Evolutionary conservation across 2,113 vertebrate species (phyloP), one percentile per base, ranked within the genome.

Genomic region (Pardalotus punctatus): DNA sequence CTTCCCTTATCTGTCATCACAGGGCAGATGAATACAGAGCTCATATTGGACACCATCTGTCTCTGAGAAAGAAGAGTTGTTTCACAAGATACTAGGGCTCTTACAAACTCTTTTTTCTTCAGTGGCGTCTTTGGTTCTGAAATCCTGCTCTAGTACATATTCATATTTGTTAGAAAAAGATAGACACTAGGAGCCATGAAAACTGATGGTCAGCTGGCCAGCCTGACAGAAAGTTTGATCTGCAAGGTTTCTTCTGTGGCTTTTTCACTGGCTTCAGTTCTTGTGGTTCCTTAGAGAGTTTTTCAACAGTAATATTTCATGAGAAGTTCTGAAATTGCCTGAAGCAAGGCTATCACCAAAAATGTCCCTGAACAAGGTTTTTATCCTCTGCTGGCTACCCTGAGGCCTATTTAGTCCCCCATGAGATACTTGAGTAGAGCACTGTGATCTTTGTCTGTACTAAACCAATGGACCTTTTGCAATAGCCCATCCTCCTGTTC

Each of bases 1-100:
- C 94, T 97, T 97, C 83, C 81, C 86, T 72, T 91, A 93, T 72
- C 76, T 96, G 92, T 97, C 92, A 70, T 94, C 84, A 54, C 9
- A 80, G 64, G 71, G 83, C 79, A 96, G 94, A 95, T 90, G 38
- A 79, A 97, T 90, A 79, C 74, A 93, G 96, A 94, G 54, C 53
- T 89, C 78, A 42, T 71, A 81, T 3, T 81, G 69, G 58, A 87
- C 58, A 70, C 40, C 33, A 65, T n/a, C 50, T n/a, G 33, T 10
- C 36, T 65, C 33, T 57, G n/a, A 91, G 66, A 69, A 65, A 72
- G 33, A 69, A 58, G 38, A 91, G 25, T 4, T 51, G 10, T 81
- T 89, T 76, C 60, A 72, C n/a, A 93, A 80, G 53, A 50, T 57
- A 28, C 20, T 61, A 11, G 23, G 14, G 12, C n/a, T 60, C 53